phyloP scores from a whole-genome alignment of 2,888 invertebrate species.

The Hofmannophila pseudospretella region DNA sequence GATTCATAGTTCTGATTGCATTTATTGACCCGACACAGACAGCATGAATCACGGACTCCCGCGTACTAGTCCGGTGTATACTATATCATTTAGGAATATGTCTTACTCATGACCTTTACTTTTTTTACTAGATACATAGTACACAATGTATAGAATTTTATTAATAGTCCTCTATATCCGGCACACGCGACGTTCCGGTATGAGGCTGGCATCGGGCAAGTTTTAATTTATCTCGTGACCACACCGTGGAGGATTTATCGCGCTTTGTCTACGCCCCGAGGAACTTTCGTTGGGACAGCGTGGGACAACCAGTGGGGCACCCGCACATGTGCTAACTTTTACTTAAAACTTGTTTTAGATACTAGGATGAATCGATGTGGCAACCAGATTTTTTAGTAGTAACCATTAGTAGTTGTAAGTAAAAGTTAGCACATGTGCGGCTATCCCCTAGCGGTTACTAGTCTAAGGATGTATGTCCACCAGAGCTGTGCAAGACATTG shows the following conservation, averaged over 20 bases:
- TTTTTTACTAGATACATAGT: too few relatives aligned
- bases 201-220: constrained; percentile 25
- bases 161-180: constrained; percentile 30
- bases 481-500: too few relatives aligned
- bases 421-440: constrained; percentile 5
- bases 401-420: neutral
- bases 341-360: constrained; percentile 1
- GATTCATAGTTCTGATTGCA: too few relatives aligned
- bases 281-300: constrained; percentile 12
- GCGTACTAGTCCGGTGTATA: too few relatives aligned
- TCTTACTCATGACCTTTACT: too few relatives aligned
- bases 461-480: too few relatives aligned
- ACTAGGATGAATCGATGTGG: too few relatives aligned
- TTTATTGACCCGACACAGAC: too few relatives aligned
- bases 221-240: constrained; percentile 32
- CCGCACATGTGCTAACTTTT: constrained; percentile 5
- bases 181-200: constrained; percentile 15
- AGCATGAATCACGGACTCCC: too few relatives aligned
- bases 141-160: constrained; percentile 15
- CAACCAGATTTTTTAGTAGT: too few relatives aligned
- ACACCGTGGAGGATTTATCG: constrained; percentile 7
- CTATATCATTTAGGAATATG: too few relatives aligned
- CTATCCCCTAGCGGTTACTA: too few relatives aligned
- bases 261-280: constrained; percentile 3
- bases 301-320: constrained; percentile 7